Evolutionary conservation across 2,888 invertebrate species (phyloP).

Genomic region (Liposcelis brunnea): DNA sequence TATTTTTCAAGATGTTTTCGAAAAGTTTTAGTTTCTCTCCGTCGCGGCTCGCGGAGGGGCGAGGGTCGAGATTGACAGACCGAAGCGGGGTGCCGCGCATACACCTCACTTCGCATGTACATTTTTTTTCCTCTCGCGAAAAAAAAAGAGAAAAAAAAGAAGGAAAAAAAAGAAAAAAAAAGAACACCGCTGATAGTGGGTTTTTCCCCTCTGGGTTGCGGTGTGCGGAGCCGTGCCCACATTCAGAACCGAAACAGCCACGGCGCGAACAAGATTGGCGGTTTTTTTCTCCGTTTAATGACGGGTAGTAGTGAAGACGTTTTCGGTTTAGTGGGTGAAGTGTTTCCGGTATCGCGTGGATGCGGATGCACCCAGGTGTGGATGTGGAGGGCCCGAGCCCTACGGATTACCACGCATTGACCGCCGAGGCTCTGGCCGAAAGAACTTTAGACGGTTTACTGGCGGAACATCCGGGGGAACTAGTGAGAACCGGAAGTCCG

Average conservation of each 20-base stretch:
- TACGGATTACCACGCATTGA: conserved; percentile 27
- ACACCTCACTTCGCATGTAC: too few relatives aligned
- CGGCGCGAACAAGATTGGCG: too few relatives aligned
- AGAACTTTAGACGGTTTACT: conserved; percentile 67
- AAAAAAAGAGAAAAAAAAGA: too few relatives aligned
- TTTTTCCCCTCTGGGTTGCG: background rate
- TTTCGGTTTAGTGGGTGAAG: too few relatives aligned
- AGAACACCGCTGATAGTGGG: background rate
- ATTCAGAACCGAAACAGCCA: too few relatives aligned
- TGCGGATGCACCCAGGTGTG: conserved; percentile 3
- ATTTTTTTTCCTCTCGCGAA: too few relatives aligned
- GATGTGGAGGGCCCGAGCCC: background rate
- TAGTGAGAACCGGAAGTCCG: conserved; percentile 88
- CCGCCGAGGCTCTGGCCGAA: conserved; percentile 68
- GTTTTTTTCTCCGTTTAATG: too few relatives aligned
- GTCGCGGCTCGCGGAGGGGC: too few relatives aligned
- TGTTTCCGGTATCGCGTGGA: background rate
- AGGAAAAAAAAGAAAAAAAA: too few relatives aligned
- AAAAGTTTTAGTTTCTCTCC: conserved; percentile 1
- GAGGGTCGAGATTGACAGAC: too few relatives aligned
- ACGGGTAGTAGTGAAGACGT: too few relatives aligned
- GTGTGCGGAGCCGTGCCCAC: background rate
- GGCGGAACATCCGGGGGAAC: conserved; percentile 81
- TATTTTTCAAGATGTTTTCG: conserved; percentile 9
- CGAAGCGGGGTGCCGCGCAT: too few relatives aligned